Conservation (phyloP, 2,888 invertebrate species). For the Chrysomela aeneicollis region DNA sequence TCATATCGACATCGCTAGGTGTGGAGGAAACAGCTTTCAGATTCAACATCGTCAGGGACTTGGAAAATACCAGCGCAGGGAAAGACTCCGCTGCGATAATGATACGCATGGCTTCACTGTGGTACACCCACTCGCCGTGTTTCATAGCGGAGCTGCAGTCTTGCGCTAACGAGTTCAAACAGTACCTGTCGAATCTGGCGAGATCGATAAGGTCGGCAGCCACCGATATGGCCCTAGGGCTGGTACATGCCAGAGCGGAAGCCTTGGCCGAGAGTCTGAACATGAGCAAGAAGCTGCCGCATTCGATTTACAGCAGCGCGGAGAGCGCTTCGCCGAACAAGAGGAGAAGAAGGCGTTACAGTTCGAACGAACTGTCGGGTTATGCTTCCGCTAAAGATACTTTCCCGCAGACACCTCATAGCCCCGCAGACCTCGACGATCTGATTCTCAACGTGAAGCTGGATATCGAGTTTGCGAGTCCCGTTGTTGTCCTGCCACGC, state of each 20-base stretch:
- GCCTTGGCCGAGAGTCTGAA: conserved; percentile 67
- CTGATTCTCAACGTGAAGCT: conserved; percentile 64
- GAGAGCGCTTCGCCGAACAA: conserved; percentile 63
- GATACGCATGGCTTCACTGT: conserved; percentile 85
- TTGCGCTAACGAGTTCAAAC: conserved; percentile 90
- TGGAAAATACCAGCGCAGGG: conserved; percentile 36
- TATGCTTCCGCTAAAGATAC: conserved; percentile 58
- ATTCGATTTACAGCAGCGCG: conserved; percentile 59
- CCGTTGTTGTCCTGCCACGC: conserved; percentile 88
- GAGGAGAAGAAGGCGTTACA: conserved; percentile 57
- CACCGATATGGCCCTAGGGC: conserved; percentile 90
- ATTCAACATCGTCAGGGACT: conserved; percentile 62
- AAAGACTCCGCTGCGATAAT: conserved; percentile 55
- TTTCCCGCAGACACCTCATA: conserved; percentile 59
- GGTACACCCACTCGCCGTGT: conserved; percentile 91
- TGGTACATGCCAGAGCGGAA: conserved; percentile 77
- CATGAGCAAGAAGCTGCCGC: conserved; percentile 64
- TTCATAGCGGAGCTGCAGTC: conserved; percentile 86
- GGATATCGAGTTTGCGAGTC: conserved; percentile 86
- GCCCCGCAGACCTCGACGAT: conserved; percentile 55
- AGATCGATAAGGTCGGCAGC: conserved; percentile 89
- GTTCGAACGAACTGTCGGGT: conserved; percentile 55
- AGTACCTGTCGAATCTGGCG: conserved; percentile 85
- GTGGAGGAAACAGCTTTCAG: conserved; percentile 63
- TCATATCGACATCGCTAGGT: conserved; percentile 55